Conservation (phyloP, 2,113 vertebrate genomes). For the Petroica traversi region DNA sequence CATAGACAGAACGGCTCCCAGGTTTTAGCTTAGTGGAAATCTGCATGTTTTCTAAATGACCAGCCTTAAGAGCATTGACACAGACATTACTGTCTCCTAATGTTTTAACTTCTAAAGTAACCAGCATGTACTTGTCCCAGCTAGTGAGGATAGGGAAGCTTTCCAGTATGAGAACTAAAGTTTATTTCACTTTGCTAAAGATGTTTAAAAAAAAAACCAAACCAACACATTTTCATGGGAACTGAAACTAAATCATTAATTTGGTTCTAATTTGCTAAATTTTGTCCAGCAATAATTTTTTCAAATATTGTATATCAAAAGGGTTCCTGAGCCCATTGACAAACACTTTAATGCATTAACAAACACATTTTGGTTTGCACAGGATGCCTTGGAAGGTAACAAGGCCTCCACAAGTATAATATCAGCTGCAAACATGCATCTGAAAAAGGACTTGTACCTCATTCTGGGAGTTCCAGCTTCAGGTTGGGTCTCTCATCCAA, state of each 20-base stretch:
- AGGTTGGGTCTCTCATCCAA: not conserved
- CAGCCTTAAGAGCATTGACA: not conserved
- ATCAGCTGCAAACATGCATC: not conserved
- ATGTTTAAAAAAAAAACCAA: not conserved
- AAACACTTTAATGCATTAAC: not conserved
- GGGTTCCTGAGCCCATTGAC: not conserved
- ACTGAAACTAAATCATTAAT: not conserved
- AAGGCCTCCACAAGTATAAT: not conserved
- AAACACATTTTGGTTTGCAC: not conserved
- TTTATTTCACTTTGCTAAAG: not conserved
- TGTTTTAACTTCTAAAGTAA: not conserved
- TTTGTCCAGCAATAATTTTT: not conserved
- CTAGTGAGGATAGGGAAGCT: not conserved
- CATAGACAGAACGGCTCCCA: accelerated
- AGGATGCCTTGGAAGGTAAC: not conserved
- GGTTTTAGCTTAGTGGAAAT: not conserved
- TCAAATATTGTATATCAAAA: not conserved
- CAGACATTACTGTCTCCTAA: not conserved
- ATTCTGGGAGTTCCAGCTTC: not conserved
- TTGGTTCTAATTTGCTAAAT: not conserved
- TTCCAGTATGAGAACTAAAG: not conserved
- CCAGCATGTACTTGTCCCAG: not conserved
- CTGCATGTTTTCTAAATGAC: not conserved
- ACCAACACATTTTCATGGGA: not conserved
- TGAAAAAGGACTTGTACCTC: not conserved